phyloP scores from a whole-genome alignment of 1,140 invertebrate genomes.

The Chrysoperla carnea region DNA sequence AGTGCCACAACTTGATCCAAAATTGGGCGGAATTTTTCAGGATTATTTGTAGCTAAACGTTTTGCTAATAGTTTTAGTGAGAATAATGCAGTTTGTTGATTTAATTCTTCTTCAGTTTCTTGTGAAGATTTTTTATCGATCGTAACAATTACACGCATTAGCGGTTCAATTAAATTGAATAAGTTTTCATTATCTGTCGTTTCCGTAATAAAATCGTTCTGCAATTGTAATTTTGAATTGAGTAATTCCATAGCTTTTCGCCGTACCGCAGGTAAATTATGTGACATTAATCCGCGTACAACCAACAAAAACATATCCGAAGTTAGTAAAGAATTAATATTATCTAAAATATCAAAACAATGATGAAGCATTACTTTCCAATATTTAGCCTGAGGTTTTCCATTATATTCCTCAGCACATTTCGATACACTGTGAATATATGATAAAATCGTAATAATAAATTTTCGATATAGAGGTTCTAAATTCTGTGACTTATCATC shows the following conservation, averaged over 20 bases:
- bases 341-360: constrained; percentile 57
- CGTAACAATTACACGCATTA: constrained; percentile 43
- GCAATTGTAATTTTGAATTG: constrained; percentile 55
- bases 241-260: constrained; percentile 70
- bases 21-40: constrained; percentile 42
- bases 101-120: constrained; percentile 33
- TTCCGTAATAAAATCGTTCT: constrained; percentile 33
- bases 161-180: constrained; percentile 33
- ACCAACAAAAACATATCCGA: constrained; percentile 59
- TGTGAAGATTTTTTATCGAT: constrained; percentile 26
- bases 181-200: constrained; percentile 22
- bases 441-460: constrained; percentile 46
- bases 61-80: constrained; percentile 65
- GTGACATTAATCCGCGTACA: constrained; percentile 46
- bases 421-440: constrained; percentile 45
- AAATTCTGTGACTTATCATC: constrained; percentile 25
- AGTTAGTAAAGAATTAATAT: constrained; percentile 59
- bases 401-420: constrained; percentile 27
- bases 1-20: constrained; percentile 40
- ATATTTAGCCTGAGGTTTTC: constrained; percentile 46
- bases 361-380: constrained; percentile 63
- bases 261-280: constrained; percentile 47
- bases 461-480: constrained; percentile 38
- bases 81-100: constrained; percentile 65
- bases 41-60: constrained; percentile 39